Percentiles rank a stretch among this genome's conserved stretches.
phyloP scores from a whole-genome alignment of 2,888 invertebrate species.

The Drosophila sordidapex region DNA sequence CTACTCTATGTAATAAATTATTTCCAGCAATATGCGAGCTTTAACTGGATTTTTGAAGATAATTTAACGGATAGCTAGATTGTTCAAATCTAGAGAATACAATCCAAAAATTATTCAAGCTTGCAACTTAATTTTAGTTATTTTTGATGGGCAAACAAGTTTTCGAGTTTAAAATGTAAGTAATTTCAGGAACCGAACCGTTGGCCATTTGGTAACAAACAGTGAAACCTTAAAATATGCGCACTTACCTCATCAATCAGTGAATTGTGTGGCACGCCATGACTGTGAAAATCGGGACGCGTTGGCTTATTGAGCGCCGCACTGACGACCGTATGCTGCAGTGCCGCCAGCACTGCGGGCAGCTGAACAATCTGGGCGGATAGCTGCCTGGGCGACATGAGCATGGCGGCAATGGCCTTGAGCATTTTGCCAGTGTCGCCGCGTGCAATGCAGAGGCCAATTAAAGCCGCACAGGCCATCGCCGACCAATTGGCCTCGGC shows the following conservation, averaged over 20 bases:
- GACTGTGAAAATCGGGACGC: slow-evolving; percentile 94
- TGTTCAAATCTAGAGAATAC: not conserved
- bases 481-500: slow-evolving; percentile 90
- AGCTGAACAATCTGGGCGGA: slow-evolving; percentile 93
- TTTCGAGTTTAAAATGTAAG: too few species aligned
- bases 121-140: too few species aligned
- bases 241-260: slow-evolving; percentile 87
- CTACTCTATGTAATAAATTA: not conserved
- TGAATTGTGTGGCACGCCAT: slow-evolving; percentile 93
- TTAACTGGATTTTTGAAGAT: not conserved
- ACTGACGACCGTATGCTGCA: slow-evolving; percentile 95
- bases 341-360: slow-evolving; percentile 92
- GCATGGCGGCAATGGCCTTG: slow-evolving; percentile 93
- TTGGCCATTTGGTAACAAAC: not conserved
- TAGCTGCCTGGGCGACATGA: slow-evolving; percentile 92
- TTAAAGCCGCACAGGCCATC: slow-evolving; percentile 95
- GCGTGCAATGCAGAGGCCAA: slow-evolving; percentile 95
- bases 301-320: slow-evolving; percentile 93
- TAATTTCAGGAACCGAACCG: not conserved
- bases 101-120: not conserved
- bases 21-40: not conserved
- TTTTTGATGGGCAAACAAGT: too few species aligned
- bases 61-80: not conserved
- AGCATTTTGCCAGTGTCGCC: slow-evolving; percentile 97
- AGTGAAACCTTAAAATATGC: not conserved